Conservation (phyloP, 2,888 invertebrate species). For the Acronicta alni region DNA sequence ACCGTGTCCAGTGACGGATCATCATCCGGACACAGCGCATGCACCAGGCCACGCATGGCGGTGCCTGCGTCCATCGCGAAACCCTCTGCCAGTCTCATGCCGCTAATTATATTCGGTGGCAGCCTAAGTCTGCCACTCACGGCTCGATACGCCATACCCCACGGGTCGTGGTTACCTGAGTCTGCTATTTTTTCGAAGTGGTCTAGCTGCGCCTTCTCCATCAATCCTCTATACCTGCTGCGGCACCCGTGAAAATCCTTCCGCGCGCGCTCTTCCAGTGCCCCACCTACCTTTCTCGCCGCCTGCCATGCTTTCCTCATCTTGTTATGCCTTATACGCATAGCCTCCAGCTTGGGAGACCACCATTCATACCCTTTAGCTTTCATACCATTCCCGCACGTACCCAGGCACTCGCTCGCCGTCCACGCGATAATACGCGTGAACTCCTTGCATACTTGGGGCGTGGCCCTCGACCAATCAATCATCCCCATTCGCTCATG, state of each 20-base stretch:
- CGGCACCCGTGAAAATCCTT: not conserved
- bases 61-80: slow-evolving; percentile 14
- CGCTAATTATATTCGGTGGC: slow-evolving; percentile 37
- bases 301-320: slow-evolving; percentile 17
- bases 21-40: no score
- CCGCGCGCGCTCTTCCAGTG: not conserved
- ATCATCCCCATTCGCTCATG: no score
- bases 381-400: not conserved
- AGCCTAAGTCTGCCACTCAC: slow-evolving; percentile 46
- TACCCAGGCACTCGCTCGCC: not conserved
- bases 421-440: slow-evolving; percentile 9
- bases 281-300: not conserved
- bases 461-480: no score
- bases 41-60: slow-evolving; percentile 43
- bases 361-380: slow-evolving; percentile 31
- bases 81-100: slow-evolving; percentile 19
- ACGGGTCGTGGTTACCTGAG: slow-evolving; percentile 22
- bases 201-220: slow-evolving; percentile 22
- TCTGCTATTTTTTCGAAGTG: slow-evolving; percentile 1
- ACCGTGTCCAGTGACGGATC: slow-evolving; percentile 35
- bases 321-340: not conserved
- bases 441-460: slow-evolving; percentile 17
- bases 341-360: not conserved
- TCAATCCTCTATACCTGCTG: slow-evolving; percentile 9
- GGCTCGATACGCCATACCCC: slow-evolving; percentile 50